Evolutionary conservation across 1,140 invertebrate species (phyloP).

Genomic region (Heliconius melpomene): DNA sequence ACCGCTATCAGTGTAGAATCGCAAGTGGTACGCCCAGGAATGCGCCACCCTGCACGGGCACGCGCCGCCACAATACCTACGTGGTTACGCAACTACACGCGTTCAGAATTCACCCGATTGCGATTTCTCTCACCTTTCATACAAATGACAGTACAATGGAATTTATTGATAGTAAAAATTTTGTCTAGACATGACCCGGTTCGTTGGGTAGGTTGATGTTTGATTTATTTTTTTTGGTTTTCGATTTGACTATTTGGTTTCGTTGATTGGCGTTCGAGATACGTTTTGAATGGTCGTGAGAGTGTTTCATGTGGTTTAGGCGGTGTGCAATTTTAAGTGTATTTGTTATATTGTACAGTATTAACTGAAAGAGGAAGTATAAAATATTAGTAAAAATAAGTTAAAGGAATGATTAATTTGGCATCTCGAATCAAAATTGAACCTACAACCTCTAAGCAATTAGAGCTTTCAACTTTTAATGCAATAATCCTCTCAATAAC

Average conservation of each 20-base stretch:
- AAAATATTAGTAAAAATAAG: too few species aligned
- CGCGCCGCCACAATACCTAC: slow-evolving; percentile 34
- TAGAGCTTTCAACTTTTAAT: background rate
- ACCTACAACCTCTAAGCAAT: background rate
- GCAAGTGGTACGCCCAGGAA: slow-evolving; percentile 30
- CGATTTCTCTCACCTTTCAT: slow-evolving; percentile 40
- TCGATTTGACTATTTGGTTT: background rate
- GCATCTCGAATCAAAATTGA: background rate
- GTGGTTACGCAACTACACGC: slow-evolving; percentile 39
- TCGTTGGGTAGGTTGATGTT: slow-evolving; percentile 18
- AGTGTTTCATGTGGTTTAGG: slow-evolving; percentile 7
- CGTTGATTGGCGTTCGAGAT: background rate
- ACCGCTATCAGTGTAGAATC: slow-evolving; percentile 18
- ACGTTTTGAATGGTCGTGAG: background rate
- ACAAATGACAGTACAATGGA: slow-evolving; percentile 33
- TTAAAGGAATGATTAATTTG: too few species aligned
- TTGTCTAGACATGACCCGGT: slow-evolving; percentile 27
- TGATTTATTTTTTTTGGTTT: background rate
- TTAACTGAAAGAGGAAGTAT: too few species aligned
- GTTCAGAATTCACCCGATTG: slow-evolving; percentile 30
- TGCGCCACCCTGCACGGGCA: slow-evolving; percentile 35
- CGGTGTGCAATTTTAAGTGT: too few species aligned
- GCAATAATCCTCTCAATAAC: background rate
- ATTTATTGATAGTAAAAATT: slow-evolving; percentile 39
- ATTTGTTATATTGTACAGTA: too few species aligned